phyloP scores from a whole-genome alignment of 2,113 vertebrate species.

The Rhinoptilus africanus region DNA sequence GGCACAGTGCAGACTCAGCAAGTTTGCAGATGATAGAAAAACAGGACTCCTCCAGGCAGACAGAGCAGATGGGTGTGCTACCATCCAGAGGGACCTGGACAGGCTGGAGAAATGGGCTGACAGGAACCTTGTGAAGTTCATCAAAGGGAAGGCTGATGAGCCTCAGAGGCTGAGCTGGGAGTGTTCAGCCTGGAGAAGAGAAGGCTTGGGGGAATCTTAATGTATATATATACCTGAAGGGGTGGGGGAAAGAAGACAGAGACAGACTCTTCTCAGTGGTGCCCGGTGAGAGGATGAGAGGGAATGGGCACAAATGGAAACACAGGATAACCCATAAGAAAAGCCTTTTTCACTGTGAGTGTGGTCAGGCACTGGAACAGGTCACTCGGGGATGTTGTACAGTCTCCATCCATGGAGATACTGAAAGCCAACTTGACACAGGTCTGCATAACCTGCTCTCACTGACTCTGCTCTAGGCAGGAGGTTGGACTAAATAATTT shows the following conservation, averaged over 20 bases:
- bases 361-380: background rate
- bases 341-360: background rate
- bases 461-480: background rate
- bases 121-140: background rate
- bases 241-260: background rate
- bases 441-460: background rate
- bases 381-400: background rate
- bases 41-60: background rate
- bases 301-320: background rate
- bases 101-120: background rate
- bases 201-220: background rate
- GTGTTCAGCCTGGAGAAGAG: background rate
- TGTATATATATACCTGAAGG: background rate
- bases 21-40: background rate
- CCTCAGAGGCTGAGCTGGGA: background rate
- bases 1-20: too few species aligned
- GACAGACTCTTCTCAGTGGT: background rate
- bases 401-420: background rate
- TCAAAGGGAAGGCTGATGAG: background rate
- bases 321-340: background rate
- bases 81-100: background rate
- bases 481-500: background rate
- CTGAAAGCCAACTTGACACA: background rate
- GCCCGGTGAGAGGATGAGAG: background rate
- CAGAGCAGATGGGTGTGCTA: background rate